Conservation (phyloP, 1,140 invertebrate genomes). For the Bradynema listronoti region DNA sequence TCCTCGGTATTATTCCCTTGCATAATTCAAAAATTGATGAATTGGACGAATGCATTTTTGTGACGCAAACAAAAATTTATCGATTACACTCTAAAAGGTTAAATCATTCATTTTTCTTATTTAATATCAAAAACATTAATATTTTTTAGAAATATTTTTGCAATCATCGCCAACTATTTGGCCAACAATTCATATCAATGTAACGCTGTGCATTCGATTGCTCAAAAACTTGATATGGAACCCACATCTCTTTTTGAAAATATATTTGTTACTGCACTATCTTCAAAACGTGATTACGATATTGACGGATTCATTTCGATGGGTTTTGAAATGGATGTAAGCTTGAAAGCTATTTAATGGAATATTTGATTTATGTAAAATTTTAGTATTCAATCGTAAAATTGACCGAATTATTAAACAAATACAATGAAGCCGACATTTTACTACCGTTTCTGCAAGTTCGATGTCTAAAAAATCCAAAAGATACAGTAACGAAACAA, state of each 20-base stretch:
- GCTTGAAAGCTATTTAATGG: constrained; percentile 8
- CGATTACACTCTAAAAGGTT: constrained; percentile 16
- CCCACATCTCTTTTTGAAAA: constrained; percentile 8
- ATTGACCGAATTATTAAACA: constrained; percentile 23
- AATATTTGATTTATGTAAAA: neutral
- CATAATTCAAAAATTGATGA: neutral
- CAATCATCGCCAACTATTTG: constrained; percentile 9
- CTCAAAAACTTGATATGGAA: constrained; percentile 6
- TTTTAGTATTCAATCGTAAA: constrained; percentile 27
- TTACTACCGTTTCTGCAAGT: constrained; percentile 28
- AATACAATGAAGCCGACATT: constrained; percentile 18
- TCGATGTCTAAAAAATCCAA: constrained; percentile 29
- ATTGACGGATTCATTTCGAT: constrained; percentile 38
- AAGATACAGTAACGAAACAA: constrained; percentile 16
- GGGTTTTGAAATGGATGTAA: constrained; percentile 30
- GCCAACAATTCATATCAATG: neutral
- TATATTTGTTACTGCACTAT: constrained; percentile 8
- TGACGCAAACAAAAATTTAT: constrained; percentile 17
- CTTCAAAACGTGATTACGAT: neutral
- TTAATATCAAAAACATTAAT: neutral
- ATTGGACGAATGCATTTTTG: constrained; percentile 13
- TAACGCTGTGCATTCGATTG: constrained; percentile 11
- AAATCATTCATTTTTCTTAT: too few species aligned
- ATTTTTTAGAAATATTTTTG: constrained; percentile 16
- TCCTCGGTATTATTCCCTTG: constrained; percentile 20